Percentiles rank a stretch among this genome's conserved stretches.
phyloP scores from a whole-genome alignment of 1,140 invertebrate species.

The Cotesia chilonis region DNA sequence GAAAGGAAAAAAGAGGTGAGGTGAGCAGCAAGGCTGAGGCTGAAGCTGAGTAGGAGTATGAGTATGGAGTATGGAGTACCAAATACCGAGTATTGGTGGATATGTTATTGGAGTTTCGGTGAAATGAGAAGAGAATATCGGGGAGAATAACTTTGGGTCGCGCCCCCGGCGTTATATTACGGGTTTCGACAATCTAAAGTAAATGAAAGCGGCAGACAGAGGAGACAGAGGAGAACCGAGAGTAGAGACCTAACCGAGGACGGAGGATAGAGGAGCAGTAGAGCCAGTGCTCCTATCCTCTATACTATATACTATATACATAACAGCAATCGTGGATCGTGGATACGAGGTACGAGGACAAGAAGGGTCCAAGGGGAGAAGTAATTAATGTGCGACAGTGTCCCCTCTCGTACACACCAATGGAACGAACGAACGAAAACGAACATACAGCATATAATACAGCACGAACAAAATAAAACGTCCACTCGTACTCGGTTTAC shows the following conservation, averaged over 20 bases:
- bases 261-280: not conserved
- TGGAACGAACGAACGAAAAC: too few relatives aligned
- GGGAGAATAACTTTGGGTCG: slow-evolving; percentile 32
- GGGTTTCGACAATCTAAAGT: slow-evolving; percentile 2
- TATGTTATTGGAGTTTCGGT: not conserved
- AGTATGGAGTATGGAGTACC: not conserved
- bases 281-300: not conserved
- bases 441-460: too few relatives aligned
- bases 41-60: slow-evolving; percentile 8
- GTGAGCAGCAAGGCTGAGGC: slow-evolving; percentile 7
- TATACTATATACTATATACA: too few relatives aligned
- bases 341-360: slow-evolving; percentile 2
- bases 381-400: slow-evolving; percentile 43
- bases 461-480: too few relatives aligned
- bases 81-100: not conserved
- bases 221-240: not conserved
- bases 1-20: slow-evolving; percentile 19
- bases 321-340: not conserved
- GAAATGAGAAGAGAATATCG: too few relatives aligned
- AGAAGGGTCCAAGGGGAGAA: slow-evolving; percentile 33
- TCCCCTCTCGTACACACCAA: slow-evolving; percentile 23
- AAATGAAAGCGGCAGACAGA: not conserved
- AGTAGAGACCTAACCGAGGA: slow-evolving; percentile 17
- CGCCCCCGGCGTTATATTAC: slow-evolving; percentile 27
- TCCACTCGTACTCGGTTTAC: too few relatives aligned